These are phyloP conservation scores for Hozukius guyotensis DNA, from an alignment of 2,797 vertebrate genomes.

Conservation along the genomic window DNA sequence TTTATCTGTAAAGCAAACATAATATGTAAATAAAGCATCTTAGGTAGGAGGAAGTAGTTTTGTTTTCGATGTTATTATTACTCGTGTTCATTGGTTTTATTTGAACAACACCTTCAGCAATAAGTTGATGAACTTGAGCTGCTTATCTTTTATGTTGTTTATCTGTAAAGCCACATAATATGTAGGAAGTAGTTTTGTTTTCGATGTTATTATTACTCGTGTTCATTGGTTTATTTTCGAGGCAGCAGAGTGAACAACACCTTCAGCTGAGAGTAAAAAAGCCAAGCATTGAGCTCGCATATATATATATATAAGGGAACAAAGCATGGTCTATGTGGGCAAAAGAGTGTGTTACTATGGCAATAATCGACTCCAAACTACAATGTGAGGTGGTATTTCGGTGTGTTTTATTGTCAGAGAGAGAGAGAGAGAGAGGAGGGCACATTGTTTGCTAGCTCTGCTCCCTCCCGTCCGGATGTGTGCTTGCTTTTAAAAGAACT, in stretches of 20 bases:
- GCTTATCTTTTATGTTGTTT: slow-evolving; percentile 29
- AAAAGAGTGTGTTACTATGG: accelerated
- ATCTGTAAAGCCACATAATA: not conserved
- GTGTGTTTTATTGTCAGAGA: slow-evolving; percentile 66
- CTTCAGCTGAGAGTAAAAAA: slow-evolving; percentile 44
- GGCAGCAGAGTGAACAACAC: slow-evolving; percentile 30
- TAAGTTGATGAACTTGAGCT: slow-evolving; percentile 48
- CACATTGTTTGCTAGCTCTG: slow-evolving; percentile 79
- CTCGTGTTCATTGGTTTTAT: too few species aligned
- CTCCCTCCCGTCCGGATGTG: slow-evolving; percentile 82
- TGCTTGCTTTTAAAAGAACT: slow-evolving; percentile 77
- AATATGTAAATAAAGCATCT: too few species aligned
- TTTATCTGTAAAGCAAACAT: too few species aligned
- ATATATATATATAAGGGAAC: too few species aligned
- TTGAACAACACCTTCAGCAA: not conserved
- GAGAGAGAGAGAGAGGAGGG: slow-evolving; percentile 1
- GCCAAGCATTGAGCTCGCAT: not conserved
- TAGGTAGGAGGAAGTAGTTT: too few species aligned
- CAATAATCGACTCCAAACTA: not conserved
- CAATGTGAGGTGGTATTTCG: not conserved
- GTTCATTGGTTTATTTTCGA: slow-evolving; percentile 38
- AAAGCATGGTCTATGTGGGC: not conserved
- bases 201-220: not conserved
- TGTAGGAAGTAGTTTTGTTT: slow-evolving; percentile 1
- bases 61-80: too few species aligned